phyloP scores from a whole-genome alignment of 2,113 vertebrate genomes.

The Hippocampus abdominalis region DNA sequence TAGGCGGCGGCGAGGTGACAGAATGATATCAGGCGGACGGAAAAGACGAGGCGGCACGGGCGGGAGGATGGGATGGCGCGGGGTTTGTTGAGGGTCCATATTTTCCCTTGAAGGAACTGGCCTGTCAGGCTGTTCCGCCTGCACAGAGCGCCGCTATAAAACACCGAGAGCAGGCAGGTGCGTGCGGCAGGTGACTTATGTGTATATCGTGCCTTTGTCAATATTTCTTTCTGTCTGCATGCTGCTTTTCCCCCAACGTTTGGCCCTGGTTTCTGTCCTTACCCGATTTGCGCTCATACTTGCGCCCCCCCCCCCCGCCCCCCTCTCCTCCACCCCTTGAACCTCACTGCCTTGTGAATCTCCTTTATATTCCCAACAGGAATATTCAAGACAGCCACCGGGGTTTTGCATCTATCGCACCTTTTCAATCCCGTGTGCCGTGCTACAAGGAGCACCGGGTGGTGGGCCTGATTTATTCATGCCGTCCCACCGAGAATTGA shows the following conservation, averaged over 20 bases:
- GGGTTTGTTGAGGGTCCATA: slow-evolving; percentile 68
- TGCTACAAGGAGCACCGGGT: slow-evolving; percentile 47
- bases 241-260: slow-evolving; percentile 27
- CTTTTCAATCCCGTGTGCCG: slow-evolving; percentile 22
- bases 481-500: slow-evolving; percentile 47
- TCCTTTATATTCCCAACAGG: slow-evolving; percentile 37
- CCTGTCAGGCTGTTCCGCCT: slow-evolving; percentile 79
- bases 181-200: slow-evolving; percentile 77
- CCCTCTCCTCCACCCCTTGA: no score
- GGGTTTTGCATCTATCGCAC: slow-evolving; percentile 21
- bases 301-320: slow-evolving; percentile 7
- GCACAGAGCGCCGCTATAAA: slow-evolving; percentile 77
- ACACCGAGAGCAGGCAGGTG: slow-evolving; percentile 66
- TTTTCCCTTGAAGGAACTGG: slow-evolving; percentile 80
- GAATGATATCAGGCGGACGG: slow-evolving; percentile 76
- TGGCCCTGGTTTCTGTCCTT: slow-evolving; percentile 14
- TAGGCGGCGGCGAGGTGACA: slow-evolving; percentile 65
- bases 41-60: slow-evolving; percentile 61
- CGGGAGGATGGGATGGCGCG: slow-evolving; percentile 47
- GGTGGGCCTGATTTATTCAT: slow-evolving; percentile 63
- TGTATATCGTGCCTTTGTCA: slow-evolving; percentile 80
- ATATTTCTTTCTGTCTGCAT: slow-evolving; percentile 78
- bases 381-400: slow-evolving; percentile 27
- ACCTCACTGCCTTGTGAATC: slow-evolving; percentile 10
- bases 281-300: background rate